phyloP scores from a whole-genome alignment of 2,113 vertebrate species.

The Corapipo altera region DNA sequence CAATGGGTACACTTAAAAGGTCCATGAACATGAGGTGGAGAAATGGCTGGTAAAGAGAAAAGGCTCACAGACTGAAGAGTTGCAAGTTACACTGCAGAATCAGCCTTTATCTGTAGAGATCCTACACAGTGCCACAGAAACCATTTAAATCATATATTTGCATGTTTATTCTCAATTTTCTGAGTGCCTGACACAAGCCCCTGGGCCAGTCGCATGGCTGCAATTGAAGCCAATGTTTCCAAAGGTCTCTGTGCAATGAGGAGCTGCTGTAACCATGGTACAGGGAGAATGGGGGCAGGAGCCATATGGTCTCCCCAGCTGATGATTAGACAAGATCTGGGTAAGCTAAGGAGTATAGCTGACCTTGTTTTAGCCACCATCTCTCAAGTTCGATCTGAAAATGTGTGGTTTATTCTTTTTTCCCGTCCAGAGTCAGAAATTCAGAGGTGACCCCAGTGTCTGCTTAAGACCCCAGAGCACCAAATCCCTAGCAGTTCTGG shows the following conservation, averaged over 20 bases:
- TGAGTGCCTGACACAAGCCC: fast-evolving
- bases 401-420: background rate
- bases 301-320: background rate
- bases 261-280: background rate
- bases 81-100: background rate
- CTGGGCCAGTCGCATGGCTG: fast-evolving
- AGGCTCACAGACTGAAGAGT: background rate
- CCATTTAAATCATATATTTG: background rate
- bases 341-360: background rate
- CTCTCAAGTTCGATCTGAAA: background rate
- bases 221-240: fast-evolving
- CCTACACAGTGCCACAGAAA: background rate
- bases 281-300: background rate
- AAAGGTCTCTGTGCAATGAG: background rate
- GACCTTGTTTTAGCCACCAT: background rate
- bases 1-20: background rate
- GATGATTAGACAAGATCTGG: background rate
- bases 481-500: background rate
- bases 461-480: background rate
- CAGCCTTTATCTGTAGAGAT: background rate
- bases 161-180: background rate
- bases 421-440: background rate
- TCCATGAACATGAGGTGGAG: background rate
- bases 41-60: background rate
- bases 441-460: background rate